Evolutionary conservation across 2,797 vertebrate species (phyloP), one percentile per base, ranked within the genome.

Genomic region (Sparus aurata): DNA sequence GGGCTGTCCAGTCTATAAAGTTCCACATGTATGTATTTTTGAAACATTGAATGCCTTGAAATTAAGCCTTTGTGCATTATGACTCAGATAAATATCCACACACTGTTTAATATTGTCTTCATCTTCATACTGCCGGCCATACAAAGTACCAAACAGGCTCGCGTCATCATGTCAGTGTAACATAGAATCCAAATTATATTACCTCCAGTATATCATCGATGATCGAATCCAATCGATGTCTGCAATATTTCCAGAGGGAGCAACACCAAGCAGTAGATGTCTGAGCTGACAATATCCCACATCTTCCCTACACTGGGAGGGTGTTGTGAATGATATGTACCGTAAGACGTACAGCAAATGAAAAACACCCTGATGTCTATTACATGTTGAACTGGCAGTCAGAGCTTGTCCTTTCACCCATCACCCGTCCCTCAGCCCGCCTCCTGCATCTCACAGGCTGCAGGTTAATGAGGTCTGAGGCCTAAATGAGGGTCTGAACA

Each of bases 391-490:
- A 53, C 34, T 43, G 13, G 30, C 23, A 25, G 57, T 59, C 15
- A 27, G 3, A 66, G 43, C 45, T 16, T 30, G 43, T 12, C 25
- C 46, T 77, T 25, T 70, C 73, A 43, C 60, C 41, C 49, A n/a
- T 41, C 54, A 18, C 27, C 52, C 47, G 5, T 30, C 50, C 45
- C 41, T 41, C 52, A 30, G 53, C 18, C 18, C 25, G 46, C 27
- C 46, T 47, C 50, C n/a, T 66, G 46, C 50, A 47, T 58, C 3
- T 1, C 52, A 47, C 77, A 83, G 22, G 41, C 41, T 16, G 54
- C 66, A 73, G 73, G 61, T 87, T 73, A 85, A 87, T 77, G 74
- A 85, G 80, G 70, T 61, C 82, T 72, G 72, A 61, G 71, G 74
- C 79, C 74, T 66, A 66, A 79, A 79, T 63, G 70, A 77, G 27